Evolutionary conservation across 2,888 invertebrate species (phyloP).

Genomic region (Copidosoma aretas): DNA sequence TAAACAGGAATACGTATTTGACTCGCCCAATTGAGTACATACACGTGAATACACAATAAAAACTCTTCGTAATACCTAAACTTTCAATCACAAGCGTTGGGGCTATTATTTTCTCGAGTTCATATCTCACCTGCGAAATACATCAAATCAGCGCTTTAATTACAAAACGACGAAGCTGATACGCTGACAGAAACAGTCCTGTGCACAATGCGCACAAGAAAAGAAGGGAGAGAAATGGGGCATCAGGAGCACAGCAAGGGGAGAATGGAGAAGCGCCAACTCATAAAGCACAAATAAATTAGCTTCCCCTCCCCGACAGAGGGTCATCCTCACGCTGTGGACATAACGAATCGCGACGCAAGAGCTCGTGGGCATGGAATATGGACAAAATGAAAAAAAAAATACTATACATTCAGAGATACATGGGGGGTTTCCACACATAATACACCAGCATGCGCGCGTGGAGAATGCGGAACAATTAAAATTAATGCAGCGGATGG

Average conservation of each 20-base stretch:
- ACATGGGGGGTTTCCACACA: too few species aligned
- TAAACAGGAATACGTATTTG: too few species aligned
- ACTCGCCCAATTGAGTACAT: too few species aligned
- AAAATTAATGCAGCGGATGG: conserved; percentile 56
- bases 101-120: background rate
- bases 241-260: background rate
- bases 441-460: too few species aligned
- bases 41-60: too few species aligned
- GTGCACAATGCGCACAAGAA: background rate
- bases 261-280: conserved; percentile 12
- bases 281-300: conserved; percentile 27
- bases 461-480: conserved; percentile 52
- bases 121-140: background rate
- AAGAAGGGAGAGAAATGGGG: background rate
- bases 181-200: background rate
- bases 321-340: background rate
- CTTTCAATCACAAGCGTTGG: background rate
- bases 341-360: background rate
- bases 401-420: too few species aligned
- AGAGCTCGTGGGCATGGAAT: background rate
- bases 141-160: background rate
- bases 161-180: background rate
- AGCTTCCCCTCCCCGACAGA: background rate
- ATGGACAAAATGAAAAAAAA: background rate
- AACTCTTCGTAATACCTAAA: too few species aligned